Conservation (phyloP, 2,113 vertebrate species). For the Hyperopisus bebe region DNA sequence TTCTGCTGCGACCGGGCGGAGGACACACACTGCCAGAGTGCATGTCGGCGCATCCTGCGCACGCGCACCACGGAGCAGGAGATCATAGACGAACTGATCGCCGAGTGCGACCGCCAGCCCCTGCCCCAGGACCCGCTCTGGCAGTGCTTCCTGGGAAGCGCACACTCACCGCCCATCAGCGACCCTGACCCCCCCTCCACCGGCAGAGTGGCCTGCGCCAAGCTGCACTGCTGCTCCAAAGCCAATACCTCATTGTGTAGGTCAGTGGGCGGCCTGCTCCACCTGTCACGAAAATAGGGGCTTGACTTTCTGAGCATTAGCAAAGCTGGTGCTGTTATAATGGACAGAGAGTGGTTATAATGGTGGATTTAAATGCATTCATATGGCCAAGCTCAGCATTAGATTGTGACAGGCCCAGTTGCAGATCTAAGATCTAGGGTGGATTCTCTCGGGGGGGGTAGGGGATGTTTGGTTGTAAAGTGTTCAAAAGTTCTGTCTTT, state of each 20-base stretch:
- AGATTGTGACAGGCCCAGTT: background rate
- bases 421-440: background rate
- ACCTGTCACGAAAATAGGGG: background rate
- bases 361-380: background rate
- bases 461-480: background rate
- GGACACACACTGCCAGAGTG: conserved; percentile 79
- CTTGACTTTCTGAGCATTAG: background rate
- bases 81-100: conserved; percentile 92
- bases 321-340: background rate
- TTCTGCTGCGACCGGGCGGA: conserved; percentile 94
- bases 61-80: conserved; percentile 94
- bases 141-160: conserved; percentile 92
- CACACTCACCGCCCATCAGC: conserved; percentile 73
- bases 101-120: conserved; percentile 83
- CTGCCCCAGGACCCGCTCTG: conserved; percentile 96
- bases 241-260: conserved; percentile 91
- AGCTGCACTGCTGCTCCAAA: conserved; percentile 95
- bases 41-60: conserved; percentile 85
- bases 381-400: background rate
- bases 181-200: conserved; percentile 80
- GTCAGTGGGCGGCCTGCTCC: conserved; percentile 52
- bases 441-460: background rate
- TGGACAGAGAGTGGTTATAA: background rate
- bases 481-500: background rate
- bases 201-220: conserved; percentile 87